Base-by-base conservation (phyloP, 1,140 invertebrate species). In the Ctenoplectra terminalis region DNA sequence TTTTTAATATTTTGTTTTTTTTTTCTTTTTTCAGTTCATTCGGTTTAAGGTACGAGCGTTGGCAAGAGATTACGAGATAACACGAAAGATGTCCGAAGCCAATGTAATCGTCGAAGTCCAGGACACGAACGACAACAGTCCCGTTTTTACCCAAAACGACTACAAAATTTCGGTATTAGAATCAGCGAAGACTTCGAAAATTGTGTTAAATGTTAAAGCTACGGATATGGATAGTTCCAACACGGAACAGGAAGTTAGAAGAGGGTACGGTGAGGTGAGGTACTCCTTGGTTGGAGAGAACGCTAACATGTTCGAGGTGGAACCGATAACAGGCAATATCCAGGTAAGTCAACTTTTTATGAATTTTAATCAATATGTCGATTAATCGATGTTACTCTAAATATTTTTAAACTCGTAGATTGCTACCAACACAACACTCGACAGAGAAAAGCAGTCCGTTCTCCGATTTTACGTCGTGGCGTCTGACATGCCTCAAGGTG, bases 81-180 rank as follows among this genome's bases (percentile, higher is more conserved):
- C 94, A 5, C 94, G 94, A 43, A 96, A 95, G 70, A 94, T 96
- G 87, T 96, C 95, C 75, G 95, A 95, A 80, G 96, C 97, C 0
- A 96, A 95, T 80, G 94, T 97, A 6, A 95, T 96, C 11, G 95
- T 97, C 20, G 95, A 96, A 78, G 94, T 97, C 43, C 92, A 95
- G 81, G 97, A 98, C 90, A 94, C 97, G 0, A 98, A 98, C 88
- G 97, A 98, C 88, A 97, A 98, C 90, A 95, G 95, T 85, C 97
- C 97, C 1, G 93, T 94, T 63, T 98, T 98, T 90, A 94, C 95
- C 69, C 95, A 96, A 85, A 94, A 94, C 81, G 96, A 95, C 8
- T 97, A 97, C 87, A 96, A 96, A 89, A 95, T 96, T 11, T 95
- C 95, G 43, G 94, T 97, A 7, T 85, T 95, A 1, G 97, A 98